Evolutionary conservation across 2,797 vertebrate species (phyloP), one percentile per base, ranked within the genome.

Genomic region (Eulemur mongoz): DNA sequence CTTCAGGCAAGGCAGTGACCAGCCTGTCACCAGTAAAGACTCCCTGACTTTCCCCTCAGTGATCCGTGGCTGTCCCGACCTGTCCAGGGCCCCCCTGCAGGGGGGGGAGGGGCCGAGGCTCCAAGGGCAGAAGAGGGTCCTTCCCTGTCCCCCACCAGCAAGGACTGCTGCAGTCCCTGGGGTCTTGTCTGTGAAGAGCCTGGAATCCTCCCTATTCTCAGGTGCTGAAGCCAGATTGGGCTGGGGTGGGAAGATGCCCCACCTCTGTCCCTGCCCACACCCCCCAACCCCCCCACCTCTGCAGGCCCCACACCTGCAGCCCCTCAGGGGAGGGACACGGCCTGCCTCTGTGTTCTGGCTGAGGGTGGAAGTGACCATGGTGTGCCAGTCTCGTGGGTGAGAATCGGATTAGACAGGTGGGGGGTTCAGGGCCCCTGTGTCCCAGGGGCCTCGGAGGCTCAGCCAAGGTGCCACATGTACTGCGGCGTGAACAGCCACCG

Each of bases 401-500:
- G 40, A 30, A 50, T 23, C 0, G 1, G 15, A 13, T 7, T 52
- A 32, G 82, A 48, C 20, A 22, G 50, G 32, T n/a, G 13, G 35
- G 61, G 22, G 2, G 14, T 57, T 76, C 35, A 57, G 63, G 50
- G 35, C 43, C 0, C 63, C 63, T n/a, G 32, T 14, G 63, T 65
- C 7, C 63, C 15, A 3, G 32, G 63, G 63, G 27, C 17, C 5
- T 9, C 13, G 30, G 45, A 32, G 25, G 40, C 25, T 30, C 27
- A 20, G 50, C 69, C 1, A 1, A 75, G 9, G 43, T 1, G 2
- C 57, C 38, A 35, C 80, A 48, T 3, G 6, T 14, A 30, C 5
- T 6, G 2, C 7, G 13, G 15, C 2, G 13, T 57, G 63, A 14
- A 30, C 1, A 1, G 45, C 59, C 2, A 2, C 32, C 25, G 0